A percentile compares a stretch with the other conserved stretches of the same genome.
Evolutionary conservation across 53 echinoderm and acorn worm genomes (phyloP).

Genomic region (Paracentrotus lividus): DNA sequence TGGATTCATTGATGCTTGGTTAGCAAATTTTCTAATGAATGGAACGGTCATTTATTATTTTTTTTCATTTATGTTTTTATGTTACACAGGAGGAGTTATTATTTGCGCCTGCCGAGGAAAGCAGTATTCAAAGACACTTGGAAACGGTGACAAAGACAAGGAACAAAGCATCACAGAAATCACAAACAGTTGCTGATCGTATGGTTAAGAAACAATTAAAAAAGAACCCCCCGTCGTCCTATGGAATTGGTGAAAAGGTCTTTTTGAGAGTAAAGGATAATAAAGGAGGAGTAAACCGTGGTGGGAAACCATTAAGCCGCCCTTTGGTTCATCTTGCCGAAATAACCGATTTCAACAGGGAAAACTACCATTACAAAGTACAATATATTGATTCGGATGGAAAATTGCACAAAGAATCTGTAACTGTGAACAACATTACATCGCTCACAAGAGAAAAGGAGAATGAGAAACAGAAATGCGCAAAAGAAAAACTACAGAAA

Average conservation of each 20-base stretch:
- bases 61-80: no score
- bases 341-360: neutral
- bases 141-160: no score
- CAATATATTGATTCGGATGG: neutral
- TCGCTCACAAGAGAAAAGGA: neutral
- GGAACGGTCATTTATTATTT: no score
- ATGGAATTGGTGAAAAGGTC: slow-evolving; percentile 4
- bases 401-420: neutral
- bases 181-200: no score
- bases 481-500: neutral
- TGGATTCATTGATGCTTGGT: no score
- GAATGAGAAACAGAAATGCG: no score
- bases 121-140: no score
- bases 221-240: neutral
- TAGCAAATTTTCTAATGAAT: no score
- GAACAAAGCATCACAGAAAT: no score
- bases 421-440: slow-evolving; percentile 9
- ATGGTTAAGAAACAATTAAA: neutral
- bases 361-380: slow-evolving; percentile 19
- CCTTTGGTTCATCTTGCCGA: neutral
- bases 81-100: no score
- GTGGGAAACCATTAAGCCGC: neutral
- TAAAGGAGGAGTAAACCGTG: neutral
- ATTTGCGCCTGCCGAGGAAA: no score
- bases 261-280: slow-evolving; percentile 30